A percentile compares a stretch with the other conserved stretches of the same genome.
Conservation (phyloP, 2,797 vertebrate genomes). For the Lophotriccus pileatus region DNA sequence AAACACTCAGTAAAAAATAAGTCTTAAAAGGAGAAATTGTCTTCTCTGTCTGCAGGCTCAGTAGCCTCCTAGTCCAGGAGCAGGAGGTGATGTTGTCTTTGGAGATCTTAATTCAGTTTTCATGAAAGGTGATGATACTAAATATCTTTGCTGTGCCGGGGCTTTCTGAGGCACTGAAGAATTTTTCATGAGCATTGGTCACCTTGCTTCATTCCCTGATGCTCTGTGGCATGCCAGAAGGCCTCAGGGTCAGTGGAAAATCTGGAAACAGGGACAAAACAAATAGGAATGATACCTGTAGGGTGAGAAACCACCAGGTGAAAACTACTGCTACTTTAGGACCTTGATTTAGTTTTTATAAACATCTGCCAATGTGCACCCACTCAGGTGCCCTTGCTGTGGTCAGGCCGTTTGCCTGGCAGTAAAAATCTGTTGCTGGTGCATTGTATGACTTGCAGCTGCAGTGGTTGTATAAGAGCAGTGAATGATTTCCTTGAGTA, state of each 20-base stretch:
- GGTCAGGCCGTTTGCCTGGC: background rate
- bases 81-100: background rate
- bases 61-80: background rate
- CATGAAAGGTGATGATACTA: background rate
- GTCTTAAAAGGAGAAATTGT: background rate
- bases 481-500: background rate
- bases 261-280: background rate
- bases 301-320: background rate
- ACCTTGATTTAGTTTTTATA: background rate
- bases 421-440: background rate
- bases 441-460: background rate
- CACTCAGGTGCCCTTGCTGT: background rate
- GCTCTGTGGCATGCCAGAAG: background rate
- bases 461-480: background rate
- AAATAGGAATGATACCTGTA: background rate
- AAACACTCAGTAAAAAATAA: background rate
- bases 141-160: background rate
- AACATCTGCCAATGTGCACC: fast-evolving
- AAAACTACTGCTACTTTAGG: background rate
- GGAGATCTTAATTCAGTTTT: background rate
- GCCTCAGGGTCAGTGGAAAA: background rate
- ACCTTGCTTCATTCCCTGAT: fast-evolving
- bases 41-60: fast-evolving
- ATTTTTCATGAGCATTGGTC: background rate
- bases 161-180: background rate